Evolutionary conservation across 2,797 vertebrate genomes (phyloP).

Genomic region (Onychomys torridus): DNA sequence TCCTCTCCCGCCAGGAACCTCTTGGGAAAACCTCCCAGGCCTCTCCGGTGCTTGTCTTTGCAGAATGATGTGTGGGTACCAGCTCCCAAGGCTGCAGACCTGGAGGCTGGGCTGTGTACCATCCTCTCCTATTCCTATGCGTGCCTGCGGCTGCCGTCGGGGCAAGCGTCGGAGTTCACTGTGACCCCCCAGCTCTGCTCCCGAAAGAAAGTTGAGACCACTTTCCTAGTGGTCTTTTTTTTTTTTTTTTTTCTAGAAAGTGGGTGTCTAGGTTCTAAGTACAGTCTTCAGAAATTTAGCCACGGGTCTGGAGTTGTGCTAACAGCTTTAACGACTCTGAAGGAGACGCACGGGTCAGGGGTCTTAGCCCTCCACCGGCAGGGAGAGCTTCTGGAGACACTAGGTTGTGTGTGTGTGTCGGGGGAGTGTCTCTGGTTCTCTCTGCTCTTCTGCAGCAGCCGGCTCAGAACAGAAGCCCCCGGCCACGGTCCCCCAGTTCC

Average conservation of each 20-base stretch:
- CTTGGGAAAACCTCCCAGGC: neutral
- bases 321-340: neutral
- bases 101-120: slow-evolving; percentile 19
- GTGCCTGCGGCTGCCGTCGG: neutral
- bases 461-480: neutral
- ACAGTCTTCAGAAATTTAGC: neutral
- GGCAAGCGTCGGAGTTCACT: neutral
- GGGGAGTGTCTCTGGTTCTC: neutral
- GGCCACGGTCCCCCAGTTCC: neutral
- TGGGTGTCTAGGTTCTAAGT: neutral
- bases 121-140: neutral
- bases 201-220: neutral
- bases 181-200: neutral
- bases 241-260: slow-evolving; percentile 61
- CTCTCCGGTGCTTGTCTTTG: slow-evolving; percentile 5
- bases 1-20: neutral
- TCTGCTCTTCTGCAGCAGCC: neutral
- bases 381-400: neutral
- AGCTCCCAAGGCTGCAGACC: neutral
- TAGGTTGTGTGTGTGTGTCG: neutral
- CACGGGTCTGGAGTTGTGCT: neutral
- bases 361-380: accelerated
- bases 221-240: too few species aligned
- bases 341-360: neutral
- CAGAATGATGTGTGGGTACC: neutral